These are phyloP conservation scores for Scaptomyza hsui DNA, from an alignment of 1,140 invertebrate species.

Conservation along the genomic window DNA sequence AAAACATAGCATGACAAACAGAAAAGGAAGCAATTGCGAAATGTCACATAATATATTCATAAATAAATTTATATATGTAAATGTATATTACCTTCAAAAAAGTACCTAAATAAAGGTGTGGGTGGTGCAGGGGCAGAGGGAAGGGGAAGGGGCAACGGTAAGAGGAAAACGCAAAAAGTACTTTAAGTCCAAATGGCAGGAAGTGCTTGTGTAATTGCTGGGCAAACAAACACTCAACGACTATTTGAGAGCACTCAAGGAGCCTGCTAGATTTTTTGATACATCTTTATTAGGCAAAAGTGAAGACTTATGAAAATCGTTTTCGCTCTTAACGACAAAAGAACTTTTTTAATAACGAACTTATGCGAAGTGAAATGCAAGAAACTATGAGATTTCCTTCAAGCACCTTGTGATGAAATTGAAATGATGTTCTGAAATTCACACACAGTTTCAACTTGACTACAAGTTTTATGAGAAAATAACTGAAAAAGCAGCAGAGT, in stretches of 20 bases:
- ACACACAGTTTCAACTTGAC: conserved; percentile 22
- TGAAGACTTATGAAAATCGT: conserved; percentile 8
- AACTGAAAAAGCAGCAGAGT: conserved; percentile 4
- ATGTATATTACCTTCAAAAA: background rate
- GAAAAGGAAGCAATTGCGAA: conserved; percentile 6
- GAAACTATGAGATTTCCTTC: conserved; percentile 9
- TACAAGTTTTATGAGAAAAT: conserved; percentile 25
- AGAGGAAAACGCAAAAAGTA: conserved; percentile 6
- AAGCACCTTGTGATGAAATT: conserved; percentile 3
- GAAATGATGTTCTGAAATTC: conserved; percentile 7
- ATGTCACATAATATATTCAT: conserved; percentile 18
- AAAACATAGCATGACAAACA: background rate
- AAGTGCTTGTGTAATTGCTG: conserved; percentile 47
- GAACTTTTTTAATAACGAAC: conserved; percentile 20
- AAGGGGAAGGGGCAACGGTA: background rate
- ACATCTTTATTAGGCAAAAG: conserved; percentile 25
- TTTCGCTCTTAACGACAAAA: conserved; percentile 1
- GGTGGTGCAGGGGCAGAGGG: background rate
- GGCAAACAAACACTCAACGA: conserved; percentile 43
- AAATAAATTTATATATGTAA: conserved; percentile 16
- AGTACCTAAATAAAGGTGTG: conserved; percentile 16
- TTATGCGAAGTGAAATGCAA: background rate
- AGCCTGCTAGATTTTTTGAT: conserved; percentile 9
- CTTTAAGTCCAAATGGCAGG: conserved; percentile 11
- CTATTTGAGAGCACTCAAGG: conserved; percentile 22